phyloP scores from a whole-genome alignment of 2,113 vertebrate genomes.

The Gasterosteus nipponicus region DNA sequence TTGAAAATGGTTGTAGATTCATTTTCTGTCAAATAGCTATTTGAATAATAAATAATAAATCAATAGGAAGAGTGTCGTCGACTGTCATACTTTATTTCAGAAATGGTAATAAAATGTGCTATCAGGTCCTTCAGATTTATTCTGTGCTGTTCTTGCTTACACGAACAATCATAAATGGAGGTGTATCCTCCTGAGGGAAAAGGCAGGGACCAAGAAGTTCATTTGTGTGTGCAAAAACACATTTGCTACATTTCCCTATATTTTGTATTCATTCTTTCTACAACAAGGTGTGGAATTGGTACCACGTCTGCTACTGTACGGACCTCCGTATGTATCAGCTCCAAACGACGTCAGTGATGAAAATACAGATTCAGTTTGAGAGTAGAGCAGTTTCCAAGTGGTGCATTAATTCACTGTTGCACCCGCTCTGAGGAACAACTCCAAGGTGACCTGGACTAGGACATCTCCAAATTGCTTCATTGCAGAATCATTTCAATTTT shows the following conservation, averaged over 20 bases:
- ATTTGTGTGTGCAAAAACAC: background rate
- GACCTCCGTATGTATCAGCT: background rate
- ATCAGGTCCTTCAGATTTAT: background rate
- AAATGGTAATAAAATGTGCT: background rate
- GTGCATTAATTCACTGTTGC: constrained; percentile 59
- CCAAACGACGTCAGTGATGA: constrained; percentile 32
- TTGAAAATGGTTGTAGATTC: background rate
- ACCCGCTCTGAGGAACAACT: constrained; percentile 44
- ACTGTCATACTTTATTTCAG: background rate
- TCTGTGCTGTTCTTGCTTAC: background rate
- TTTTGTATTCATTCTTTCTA: constrained; percentile 12
- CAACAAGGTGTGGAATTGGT: constrained; percentile 19
- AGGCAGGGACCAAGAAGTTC: background rate
- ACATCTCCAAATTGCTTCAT: constrained; percentile 72
- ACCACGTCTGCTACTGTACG: background rate
- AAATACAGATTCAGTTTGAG: constrained; percentile 50
- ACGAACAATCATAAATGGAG: background rate
- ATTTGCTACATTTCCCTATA: background rate
- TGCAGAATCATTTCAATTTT: constrained; percentile 79
- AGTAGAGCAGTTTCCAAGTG: constrained; percentile 47
- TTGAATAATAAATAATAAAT: background rate
- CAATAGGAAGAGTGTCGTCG: background rate
- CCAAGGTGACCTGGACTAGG: constrained; percentile 73
- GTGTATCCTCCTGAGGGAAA: background rate
- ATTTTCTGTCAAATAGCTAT: background rate